Evolutionary conservation across 2,797 vertebrate species (phyloP).

Genomic region (Lycodopsis pacificus): DNA sequence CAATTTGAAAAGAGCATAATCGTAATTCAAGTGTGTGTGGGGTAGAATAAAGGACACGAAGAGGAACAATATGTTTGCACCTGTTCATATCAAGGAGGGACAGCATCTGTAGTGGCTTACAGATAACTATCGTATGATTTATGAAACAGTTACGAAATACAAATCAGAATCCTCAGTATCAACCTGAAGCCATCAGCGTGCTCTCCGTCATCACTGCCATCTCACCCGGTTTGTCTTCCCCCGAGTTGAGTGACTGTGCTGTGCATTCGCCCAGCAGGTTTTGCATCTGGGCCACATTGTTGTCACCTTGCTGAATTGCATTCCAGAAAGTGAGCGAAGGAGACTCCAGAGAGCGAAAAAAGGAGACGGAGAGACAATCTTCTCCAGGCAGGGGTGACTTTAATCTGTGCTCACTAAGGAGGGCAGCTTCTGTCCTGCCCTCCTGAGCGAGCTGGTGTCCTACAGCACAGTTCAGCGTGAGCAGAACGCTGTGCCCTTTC

Average conservation of each 20-base stretch:
- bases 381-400: slow-evolving; percentile 50
- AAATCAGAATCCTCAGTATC: slow-evolving; percentile 44
- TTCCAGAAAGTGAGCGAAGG: slow-evolving; percentile 68
- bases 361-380: slow-evolving; percentile 38
- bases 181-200: slow-evolving; percentile 27
- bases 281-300: slow-evolving; percentile 80
- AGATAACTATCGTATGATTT: slow-evolving; percentile 53
- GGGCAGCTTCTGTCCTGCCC: slow-evolving; percentile 42
- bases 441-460: slow-evolving; percentile 41
- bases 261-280: slow-evolving; percentile 77
- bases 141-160: slow-evolving; percentile 39
- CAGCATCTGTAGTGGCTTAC: slow-evolving; percentile 3
- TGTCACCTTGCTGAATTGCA: slow-evolving; percentile 82
- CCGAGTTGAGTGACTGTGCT: slow-evolving; percentile 39
- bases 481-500: slow-evolving; percentile 39
- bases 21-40: slow-evolving; percentile 1
- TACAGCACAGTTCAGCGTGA: slow-evolving; percentile 22
- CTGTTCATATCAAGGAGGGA: neutral
- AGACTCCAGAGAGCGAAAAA: slow-evolving; percentile 41
- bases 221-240: slow-evolving; percentile 55
- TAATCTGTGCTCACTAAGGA: slow-evolving; percentile 48
- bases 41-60: slow-evolving; percentile 7
- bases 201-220: slow-evolving; percentile 58
- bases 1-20: slow-evolving; percentile 28
- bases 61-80: neutral